phyloP scores from a whole-genome alignment of 2,888 invertebrate genomes.

The Camponotus fellah region DNA sequence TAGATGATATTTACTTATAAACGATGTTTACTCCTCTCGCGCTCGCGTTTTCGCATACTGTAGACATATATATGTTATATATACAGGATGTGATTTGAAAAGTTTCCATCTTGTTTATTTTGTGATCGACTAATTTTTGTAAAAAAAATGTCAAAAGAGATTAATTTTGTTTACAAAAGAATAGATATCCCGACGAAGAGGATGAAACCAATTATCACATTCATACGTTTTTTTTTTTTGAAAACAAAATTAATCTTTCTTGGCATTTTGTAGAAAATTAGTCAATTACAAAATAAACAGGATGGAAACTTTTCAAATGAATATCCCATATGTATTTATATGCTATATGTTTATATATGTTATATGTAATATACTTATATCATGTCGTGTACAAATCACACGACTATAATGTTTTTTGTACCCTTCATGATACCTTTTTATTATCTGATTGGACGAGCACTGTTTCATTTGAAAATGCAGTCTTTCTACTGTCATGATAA shows the following conservation, averaged over 20 bases:
- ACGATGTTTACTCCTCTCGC: neutral
- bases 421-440: constrained; percentile 53
- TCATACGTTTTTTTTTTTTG: too few relatives aligned
- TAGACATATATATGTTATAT: neutral
- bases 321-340: neutral
- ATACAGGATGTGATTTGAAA: neutral
- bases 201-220: too few relatives aligned
- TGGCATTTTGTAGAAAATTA: too few relatives aligned
- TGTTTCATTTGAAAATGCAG: constrained; percentile 67
- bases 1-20: neutral
- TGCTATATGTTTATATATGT: too few relatives aligned
- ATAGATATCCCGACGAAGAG: too few relatives aligned
- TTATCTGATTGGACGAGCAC: constrained; percentile 73
- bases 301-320: too few relatives aligned
- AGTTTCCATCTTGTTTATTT: too few relatives aligned
- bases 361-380: neutral
- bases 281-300: too few relatives aligned
- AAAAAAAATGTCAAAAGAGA: too few relatives aligned
- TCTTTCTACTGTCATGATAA: constrained; percentile 49
- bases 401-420: constrained; percentile 8
- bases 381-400: neutral
- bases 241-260: too few relatives aligned
- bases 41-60: neutral
- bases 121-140: neutral
- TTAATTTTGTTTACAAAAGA: too few relatives aligned